Percentiles rank a stretch among this genome's conserved stretches.
Evolutionary conservation across 2,797 vertebrate species (phyloP).

Genomic region (Toxotes lorentzi): DNA sequence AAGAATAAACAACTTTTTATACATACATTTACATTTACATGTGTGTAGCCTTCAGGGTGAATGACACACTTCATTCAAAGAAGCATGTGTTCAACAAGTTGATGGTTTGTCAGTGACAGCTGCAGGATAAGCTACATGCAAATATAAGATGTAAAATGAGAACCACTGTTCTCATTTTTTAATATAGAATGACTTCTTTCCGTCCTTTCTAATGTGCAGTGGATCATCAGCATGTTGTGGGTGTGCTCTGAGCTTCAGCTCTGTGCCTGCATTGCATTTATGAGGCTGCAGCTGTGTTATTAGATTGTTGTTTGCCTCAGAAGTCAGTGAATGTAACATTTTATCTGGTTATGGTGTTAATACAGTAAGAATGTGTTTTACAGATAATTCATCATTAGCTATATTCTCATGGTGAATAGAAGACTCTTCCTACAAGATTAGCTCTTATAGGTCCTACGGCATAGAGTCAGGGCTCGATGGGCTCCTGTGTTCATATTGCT

Average conservation of each 20-base stretch:
- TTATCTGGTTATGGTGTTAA: not conserved
- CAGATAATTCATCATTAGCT: not conserved
- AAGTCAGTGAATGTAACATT: not conserved
- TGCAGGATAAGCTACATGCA: conserved; percentile 12
- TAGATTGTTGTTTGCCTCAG: not conserved
- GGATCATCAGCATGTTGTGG: not conserved
- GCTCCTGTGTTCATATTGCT: too few species aligned
- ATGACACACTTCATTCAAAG: conserved; percentile 13
- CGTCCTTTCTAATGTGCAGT: not conserved
- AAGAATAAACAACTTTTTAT: too few species aligned
- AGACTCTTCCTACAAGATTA: not conserved
- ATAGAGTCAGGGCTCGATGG: not conserved
- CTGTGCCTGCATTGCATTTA: not conserved
- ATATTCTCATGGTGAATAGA: not conserved
- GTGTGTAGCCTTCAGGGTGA: conserved; percentile 21
- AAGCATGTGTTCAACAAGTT: conserved; percentile 12
- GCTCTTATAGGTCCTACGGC: too few species aligned
- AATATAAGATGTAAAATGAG: not conserved
- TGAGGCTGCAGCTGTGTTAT: not conserved
- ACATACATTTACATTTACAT: too few species aligned
- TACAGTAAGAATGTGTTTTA: not conserved
- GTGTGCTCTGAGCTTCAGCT: not conserved
- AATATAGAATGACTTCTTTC: too few species aligned
- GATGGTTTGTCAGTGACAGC: conserved; percentile 19
- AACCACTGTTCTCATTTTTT: too few species aligned